Conservation (phyloP, 2,113 vertebrate species). For the Phyllostomus discolor region DNA sequence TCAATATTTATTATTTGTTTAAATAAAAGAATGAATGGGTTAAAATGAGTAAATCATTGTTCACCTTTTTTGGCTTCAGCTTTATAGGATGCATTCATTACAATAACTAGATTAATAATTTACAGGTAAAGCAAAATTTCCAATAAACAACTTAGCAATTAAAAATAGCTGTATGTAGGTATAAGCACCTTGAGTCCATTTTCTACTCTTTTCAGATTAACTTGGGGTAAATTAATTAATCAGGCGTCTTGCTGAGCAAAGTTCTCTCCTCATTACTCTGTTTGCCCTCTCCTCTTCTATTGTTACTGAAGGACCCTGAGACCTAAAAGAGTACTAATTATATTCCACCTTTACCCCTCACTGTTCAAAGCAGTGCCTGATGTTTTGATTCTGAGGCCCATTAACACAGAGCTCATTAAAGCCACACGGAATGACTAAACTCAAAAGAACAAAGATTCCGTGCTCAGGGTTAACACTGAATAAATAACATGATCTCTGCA, state of each 20-base stretch:
- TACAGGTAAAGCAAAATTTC: neutral
- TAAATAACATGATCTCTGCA: neutral
- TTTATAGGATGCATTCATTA: neutral
- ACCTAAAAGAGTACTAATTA: constrained; percentile 47
- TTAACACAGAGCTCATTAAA: constrained; percentile 31
- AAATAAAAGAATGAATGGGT: neutral
- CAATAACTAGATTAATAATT: neutral
- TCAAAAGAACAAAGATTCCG: neutral
- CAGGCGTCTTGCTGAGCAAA: neutral
- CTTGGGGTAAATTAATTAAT: constrained; percentile 9
- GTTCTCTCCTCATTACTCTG: neutral
- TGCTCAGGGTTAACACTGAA: neutral
- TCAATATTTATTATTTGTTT: neutral
- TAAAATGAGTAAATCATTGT: neutral
- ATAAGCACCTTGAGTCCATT: neutral
- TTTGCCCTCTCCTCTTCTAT: neutral
- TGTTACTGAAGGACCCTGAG: constrained; percentile 8
- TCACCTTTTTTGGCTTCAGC: neutral
- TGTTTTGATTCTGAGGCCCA: neutral
- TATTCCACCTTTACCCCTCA: constrained; percentile 35
- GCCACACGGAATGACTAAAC: neutral
- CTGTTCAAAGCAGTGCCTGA: neutral
- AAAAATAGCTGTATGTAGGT: neutral
- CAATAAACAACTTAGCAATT: neutral
- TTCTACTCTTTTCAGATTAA: neutral